phyloP scores from a whole-genome alignment of 2,888 invertebrate species.

The Ormyrus thymus region DNA sequence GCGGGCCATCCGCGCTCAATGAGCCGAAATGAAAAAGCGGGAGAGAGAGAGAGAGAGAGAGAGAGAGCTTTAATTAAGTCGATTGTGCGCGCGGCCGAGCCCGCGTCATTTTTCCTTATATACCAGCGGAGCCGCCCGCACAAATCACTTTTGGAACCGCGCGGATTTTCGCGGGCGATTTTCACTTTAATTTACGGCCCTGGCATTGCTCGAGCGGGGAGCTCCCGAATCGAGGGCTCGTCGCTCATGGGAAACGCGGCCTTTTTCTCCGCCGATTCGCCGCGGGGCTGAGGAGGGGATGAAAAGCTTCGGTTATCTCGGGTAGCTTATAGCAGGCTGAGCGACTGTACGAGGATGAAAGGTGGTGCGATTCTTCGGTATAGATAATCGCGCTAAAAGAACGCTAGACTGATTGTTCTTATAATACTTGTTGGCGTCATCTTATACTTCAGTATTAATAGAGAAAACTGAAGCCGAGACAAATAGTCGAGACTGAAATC shows the following conservation, averaged over 20 bases:
- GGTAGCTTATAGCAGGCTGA: not conserved
- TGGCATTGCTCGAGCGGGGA: not conserved
- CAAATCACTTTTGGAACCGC: not conserved
- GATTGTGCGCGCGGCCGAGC: constrained; percentile 3
- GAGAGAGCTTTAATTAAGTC: constrained; percentile 34
- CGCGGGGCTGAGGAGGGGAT: too few species aligned
- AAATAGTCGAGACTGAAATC: too few species aligned
- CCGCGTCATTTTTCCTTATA: not conserved
- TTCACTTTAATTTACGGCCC: constrained; percentile 17
- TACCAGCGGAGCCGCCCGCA: not conserved
- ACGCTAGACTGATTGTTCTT: constrained; percentile 16
- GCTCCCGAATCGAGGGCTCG: too few species aligned
- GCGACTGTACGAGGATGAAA: not conserved
- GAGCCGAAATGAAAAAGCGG: constrained; percentile 24
- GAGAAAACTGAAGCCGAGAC: too few species aligned
- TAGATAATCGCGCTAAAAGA: constrained; percentile 22
- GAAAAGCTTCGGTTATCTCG: too few species aligned
- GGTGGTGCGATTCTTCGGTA: not conserved
- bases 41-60: too few species aligned
- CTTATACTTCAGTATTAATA: not conserved
- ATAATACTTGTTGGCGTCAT: constrained; percentile 60
- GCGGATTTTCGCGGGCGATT: not conserved
- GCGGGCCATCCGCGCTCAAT: not conserved
- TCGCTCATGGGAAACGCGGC: too few species aligned
- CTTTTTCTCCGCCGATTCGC: too few species aligned